These are phyloP conservation scores for Oppia nitens DNA, from an alignment of 1,140 invertebrate species.

Conservation along the genomic window DNA sequence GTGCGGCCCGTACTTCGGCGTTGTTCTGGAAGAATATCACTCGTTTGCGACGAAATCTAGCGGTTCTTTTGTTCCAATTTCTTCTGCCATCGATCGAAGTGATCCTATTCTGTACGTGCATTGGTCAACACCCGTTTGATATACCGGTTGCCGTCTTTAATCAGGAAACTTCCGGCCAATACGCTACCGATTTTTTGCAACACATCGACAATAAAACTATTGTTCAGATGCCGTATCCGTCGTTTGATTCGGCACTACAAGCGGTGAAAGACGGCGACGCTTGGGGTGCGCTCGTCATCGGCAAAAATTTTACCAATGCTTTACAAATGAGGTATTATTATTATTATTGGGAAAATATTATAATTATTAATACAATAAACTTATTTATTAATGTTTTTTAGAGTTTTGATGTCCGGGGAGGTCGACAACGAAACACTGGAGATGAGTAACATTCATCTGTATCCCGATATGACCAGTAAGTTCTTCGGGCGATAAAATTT, in stretches of 20 bases:
- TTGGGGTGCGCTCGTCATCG: constrained; percentile 13
- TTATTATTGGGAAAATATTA: neutral
- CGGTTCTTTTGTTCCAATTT: constrained; percentile 52
- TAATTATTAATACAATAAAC: neutral
- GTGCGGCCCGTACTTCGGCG: neutral
- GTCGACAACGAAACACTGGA: constrained; percentile 17
- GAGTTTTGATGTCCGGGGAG: constrained; percentile 24
- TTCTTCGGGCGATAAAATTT: neutral
- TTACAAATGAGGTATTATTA: constrained; percentile 5
- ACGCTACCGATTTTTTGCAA: neutral
- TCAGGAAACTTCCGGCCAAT: constrained; percentile 20
- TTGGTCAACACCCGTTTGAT: constrained; percentile 68
- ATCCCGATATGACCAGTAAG: constrained; percentile 27
- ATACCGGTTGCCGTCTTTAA: constrained; percentile 60
- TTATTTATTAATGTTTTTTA: constrained; percentile 14
- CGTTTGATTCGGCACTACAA: neutral
- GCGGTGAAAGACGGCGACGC: constrained; percentile 14
- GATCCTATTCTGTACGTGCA: constrained; percentile 77
- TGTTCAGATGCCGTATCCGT: neutral
- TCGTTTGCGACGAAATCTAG: constrained; percentile 8
- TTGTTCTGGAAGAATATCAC: constrained; percentile 15
- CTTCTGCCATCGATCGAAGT: constrained; percentile 75
- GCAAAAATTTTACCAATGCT: constrained; percentile 13
- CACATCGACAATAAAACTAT: constrained; percentile 1
- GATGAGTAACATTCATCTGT: constrained; percentile 22